phyloP scores from a whole-genome alignment of 1,140 invertebrate species.

The Sipha flava region DNA sequence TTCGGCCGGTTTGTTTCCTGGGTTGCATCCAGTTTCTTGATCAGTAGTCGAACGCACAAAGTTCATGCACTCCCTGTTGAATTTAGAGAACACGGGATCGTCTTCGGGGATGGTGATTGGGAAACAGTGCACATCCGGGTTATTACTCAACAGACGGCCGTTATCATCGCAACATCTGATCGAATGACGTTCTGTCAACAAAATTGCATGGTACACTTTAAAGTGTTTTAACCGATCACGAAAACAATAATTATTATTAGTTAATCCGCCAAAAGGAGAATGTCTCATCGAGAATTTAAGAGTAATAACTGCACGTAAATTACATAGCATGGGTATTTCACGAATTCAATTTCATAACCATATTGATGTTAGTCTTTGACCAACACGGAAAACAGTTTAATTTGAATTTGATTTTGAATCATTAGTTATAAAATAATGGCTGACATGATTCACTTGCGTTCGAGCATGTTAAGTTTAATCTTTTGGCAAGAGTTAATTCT shows the following conservation, averaged over 20 bases:
- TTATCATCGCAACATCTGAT: constrained; percentile 61
- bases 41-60: constrained; percentile 72
- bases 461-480: background rate
- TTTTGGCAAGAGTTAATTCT: background rate
- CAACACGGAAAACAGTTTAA: background rate
- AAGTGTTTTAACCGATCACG: too few species aligned
- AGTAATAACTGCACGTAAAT: too few species aligned
- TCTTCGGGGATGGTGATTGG: constrained; percentile 73
- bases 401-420: background rate
- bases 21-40: constrained; percentile 55
- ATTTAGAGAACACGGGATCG: constrained; percentile 67
- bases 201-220: background rate
- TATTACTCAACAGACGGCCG: constrained; percentile 45
- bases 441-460: background rate
- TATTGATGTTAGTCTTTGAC: background rate
- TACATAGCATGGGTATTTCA: too few species aligned
- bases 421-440: background rate
- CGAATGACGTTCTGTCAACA: constrained; percentile 52
- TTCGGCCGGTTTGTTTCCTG: constrained; percentile 54
- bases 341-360: too few species aligned
- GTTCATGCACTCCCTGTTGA: constrained; percentile 68
- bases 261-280: too few species aligned
- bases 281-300: too few species aligned
- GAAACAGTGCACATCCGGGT: constrained; percentile 56
- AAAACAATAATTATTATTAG: too few species aligned